These are phyloP conservation scores for Xanthorhoe spadicearia DNA, from an alignment of 2,888 invertebrate species.

Conservation along the genomic window DNA sequence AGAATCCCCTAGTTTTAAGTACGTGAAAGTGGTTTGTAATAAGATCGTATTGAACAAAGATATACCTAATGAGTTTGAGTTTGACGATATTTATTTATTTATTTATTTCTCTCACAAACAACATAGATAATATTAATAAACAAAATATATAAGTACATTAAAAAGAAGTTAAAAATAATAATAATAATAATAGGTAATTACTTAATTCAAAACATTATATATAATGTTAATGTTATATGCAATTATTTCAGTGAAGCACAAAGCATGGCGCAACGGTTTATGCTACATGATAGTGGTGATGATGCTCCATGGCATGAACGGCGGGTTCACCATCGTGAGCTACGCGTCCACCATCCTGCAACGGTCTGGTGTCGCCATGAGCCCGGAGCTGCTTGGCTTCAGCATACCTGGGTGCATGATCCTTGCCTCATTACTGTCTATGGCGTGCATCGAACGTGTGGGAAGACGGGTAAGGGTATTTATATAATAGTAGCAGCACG, in stretches of 20 bases:
- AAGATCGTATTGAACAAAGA: no score
- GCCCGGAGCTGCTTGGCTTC: constrained; percentile 53
- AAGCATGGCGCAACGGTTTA: constrained; percentile 57
- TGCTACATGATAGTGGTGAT: constrained; percentile 46
- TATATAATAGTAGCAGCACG: no score
- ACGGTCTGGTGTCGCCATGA: constrained; percentile 49
- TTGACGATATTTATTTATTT: no score
- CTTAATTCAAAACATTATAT: no score
- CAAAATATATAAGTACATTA: no score
- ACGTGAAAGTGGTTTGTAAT: no score
- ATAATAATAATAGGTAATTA: no score
- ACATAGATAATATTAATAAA: no score
- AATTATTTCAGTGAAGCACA: constrained; percentile 53
- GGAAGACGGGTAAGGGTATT: constrained; percentile 48
- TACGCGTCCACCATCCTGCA: constrained; percentile 55
- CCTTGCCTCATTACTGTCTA: constrained; percentile 50
- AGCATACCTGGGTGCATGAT: constrained; percentile 57
- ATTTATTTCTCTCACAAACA: no score
- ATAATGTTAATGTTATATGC: background rate
- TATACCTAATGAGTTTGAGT: no score
- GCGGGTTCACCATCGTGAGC: constrained; percentile 51
- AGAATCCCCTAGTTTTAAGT: no score
- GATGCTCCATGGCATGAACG: constrained; percentile 49
- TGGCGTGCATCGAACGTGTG: constrained; percentile 49
- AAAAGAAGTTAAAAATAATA: no score